Conservation (phyloP, 2,797 vertebrate species). For the Rhynchonycteris naso region DNA sequence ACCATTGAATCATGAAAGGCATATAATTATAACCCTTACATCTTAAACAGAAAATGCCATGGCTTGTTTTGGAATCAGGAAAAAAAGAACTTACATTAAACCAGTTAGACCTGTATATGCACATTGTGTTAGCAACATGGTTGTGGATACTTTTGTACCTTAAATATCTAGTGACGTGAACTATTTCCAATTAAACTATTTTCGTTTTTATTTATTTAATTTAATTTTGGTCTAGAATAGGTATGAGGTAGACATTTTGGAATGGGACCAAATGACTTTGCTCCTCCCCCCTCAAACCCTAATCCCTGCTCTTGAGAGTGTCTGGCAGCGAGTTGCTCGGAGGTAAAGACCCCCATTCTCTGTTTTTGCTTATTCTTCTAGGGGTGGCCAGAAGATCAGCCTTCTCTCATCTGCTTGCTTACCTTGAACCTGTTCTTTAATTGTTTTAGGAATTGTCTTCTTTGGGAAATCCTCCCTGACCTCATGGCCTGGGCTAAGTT, state of each 20-base stretch:
- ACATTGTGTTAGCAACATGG: not conserved
- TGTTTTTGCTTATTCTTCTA: not conserved
- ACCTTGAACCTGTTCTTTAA: not conserved
- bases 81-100: not conserved
- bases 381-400: not conserved
- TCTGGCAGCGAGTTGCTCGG: not conserved
- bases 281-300: not conserved
- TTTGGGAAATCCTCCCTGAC: not conserved
- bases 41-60: conserved; percentile 9
- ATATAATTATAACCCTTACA: conserved; percentile 15
- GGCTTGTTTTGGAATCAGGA: conserved; percentile 29
- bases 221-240: not conserved
- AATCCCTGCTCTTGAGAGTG: not conserved
- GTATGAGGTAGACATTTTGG: not conserved
- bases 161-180: not conserved
- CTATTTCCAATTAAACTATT: not conserved
- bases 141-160: not conserved
- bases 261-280: not conserved
- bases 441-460: not conserved
- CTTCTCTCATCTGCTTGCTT: not conserved
- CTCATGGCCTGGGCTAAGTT: not conserved
- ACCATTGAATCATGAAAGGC: conserved; percentile 5
- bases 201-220: not conserved
- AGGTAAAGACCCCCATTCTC: not conserved
- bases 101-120: not conserved